Percentiles rank a stretch among this genome's conserved stretches.
phyloP scores from a whole-genome alignment of 1,140 invertebrate genomes.

The Drosophila kohkoa region DNA sequence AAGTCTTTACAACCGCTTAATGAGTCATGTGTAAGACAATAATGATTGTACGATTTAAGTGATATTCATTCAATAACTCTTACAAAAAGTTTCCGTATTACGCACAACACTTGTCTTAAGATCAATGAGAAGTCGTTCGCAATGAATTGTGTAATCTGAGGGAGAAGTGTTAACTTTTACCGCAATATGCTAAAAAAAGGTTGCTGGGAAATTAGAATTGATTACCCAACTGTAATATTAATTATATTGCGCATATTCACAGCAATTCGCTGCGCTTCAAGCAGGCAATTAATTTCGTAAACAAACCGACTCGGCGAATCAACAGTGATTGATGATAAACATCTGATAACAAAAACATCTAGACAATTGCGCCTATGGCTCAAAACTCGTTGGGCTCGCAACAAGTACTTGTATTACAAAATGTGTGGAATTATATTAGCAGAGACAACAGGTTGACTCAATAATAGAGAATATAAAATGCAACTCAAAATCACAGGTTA shows the following conservation, averaged over 20 bases:
- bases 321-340: constrained; percentile 39
- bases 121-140: neutral
- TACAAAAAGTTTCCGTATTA: neutral
- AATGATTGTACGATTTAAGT: neutral
- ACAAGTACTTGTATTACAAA: constrained; percentile 5
- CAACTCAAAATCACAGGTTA: neutral
- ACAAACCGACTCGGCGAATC: constrained; percentile 23
- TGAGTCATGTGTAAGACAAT: neutral
- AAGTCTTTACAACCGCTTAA: neutral
- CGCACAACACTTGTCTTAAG: neutral
- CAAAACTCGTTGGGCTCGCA: constrained; percentile 31
- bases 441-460: neutral
- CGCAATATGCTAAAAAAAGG: neutral
- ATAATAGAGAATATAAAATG: constrained; percentile 4
- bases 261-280: constrained; percentile 10
- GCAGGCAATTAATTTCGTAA: constrained; percentile 29
- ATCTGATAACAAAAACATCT: constrained; percentile 40
- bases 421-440: constrained; percentile 1
- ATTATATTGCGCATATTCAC: constrained; percentile 24
- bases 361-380: neutral
- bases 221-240: constrained; percentile 15
- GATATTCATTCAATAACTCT: neutral
- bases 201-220: neutral
- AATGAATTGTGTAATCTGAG: constrained; percentile 1
- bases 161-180: neutral